phyloP scores from a whole-genome alignment of 1,140 invertebrate genomes.

The Laupala kohalensis region DNA sequence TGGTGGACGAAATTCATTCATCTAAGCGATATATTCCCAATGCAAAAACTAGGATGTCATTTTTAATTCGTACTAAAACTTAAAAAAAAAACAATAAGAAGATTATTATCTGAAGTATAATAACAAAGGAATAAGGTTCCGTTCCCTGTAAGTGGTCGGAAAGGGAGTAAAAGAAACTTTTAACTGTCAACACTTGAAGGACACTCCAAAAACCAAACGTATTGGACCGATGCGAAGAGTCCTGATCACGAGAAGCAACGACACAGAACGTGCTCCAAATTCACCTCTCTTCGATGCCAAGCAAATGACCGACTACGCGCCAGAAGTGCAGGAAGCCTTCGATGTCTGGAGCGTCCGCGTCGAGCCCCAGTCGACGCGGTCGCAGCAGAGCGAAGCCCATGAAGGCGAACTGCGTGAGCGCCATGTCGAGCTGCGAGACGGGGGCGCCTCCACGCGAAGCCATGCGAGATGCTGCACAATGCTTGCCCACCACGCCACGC shows the following conservation, averaged over 20 bases:
- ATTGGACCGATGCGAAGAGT: not conserved
- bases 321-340: slow-evolving; percentile 73
- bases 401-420: slow-evolving; percentile 74
- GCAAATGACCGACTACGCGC: slow-evolving; percentile 61
- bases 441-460: slow-evolving; percentile 29
- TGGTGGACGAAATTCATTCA: too few relatives aligned
- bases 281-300: slow-evolving; percentile 69
- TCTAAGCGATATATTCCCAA: too few relatives aligned
- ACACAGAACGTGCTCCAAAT: not conserved
- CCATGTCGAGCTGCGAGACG: slow-evolving; percentile 65
- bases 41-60: too few relatives aligned
- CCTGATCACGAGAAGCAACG: not conserved
- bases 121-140: not conserved
- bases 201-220: not conserved
- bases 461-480: slow-evolving; percentile 41
- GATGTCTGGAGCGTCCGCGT: slow-evolving; percentile 33
- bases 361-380: slow-evolving; percentile 49
- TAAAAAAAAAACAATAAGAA: too few relatives aligned
- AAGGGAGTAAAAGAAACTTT: not conserved
- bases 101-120: too few relatives aligned
- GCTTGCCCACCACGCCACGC: slow-evolving; percentile 45
- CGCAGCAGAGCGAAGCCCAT: slow-evolving; percentile 59
- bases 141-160: not conserved
- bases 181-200: not conserved
- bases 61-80: too few relatives aligned